Conservation (phyloP, 2,797 vertebrate species). For the Sebastes variabilis region DNA sequence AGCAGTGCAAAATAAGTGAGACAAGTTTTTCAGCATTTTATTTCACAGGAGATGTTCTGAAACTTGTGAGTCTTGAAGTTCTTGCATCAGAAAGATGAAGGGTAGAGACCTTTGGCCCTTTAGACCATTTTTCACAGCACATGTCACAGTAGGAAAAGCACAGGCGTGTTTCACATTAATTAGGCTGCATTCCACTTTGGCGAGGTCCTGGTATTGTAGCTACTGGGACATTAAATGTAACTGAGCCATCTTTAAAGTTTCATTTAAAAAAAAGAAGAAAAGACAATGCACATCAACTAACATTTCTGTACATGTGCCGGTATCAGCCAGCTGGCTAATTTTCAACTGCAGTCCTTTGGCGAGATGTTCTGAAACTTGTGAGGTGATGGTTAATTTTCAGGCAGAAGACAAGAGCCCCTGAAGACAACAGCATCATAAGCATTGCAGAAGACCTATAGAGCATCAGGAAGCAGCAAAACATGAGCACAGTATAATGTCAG, state of each 20-base stretch:
- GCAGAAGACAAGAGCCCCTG: neutral
- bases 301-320: neutral
- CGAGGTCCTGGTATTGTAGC: neutral
- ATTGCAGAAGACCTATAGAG: neutral
- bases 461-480: neutral
- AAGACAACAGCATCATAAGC: neutral
- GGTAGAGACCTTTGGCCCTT: no score
- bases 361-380: neutral
- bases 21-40: constrained; percentile 35
- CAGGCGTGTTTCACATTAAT: neutral
- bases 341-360: neutral
- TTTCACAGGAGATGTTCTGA: constrained; percentile 16
- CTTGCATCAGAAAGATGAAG: neutral
- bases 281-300: neutral
- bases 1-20: neutral
- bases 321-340: neutral
- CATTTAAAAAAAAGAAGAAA: neutral
- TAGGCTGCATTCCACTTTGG: neutral
- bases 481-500: neutral
- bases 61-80: neutral
- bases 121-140: neutral
- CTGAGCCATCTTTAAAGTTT: neutral
- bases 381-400: neutral
- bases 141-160: neutral
- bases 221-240: neutral